A percentile compares a stretch with the other conserved stretches of the same genome.
Evolutionary conservation across 2,888 invertebrate species (phyloP).

Genomic region (Griposia aprilina): DNA sequence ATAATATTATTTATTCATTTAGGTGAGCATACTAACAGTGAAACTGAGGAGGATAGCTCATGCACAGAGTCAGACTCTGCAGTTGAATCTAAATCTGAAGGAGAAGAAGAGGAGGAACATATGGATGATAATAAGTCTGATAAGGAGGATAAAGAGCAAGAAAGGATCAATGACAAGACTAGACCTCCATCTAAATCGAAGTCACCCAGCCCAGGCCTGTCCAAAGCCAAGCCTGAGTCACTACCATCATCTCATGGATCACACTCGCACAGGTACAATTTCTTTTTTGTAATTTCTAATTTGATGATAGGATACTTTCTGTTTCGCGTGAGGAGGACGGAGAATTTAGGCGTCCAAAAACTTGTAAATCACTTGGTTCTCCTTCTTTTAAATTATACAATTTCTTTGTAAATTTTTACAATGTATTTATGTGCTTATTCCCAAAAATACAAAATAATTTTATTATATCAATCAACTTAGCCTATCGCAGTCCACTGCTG

Average conservation of each 20-base stretch:
- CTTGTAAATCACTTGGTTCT: background rate
- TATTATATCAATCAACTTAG: background rate
- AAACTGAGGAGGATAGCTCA: conserved; percentile 88
- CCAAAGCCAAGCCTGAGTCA: conserved; percentile 77
- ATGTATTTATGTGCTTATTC: background rate
- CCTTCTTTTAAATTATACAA: background rate
- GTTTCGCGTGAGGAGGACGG: background rate
- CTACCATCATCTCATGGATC: conserved; percentile 82
- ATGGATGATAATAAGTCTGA: conserved; percentile 77
- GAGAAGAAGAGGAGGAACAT: conserved; percentile 79
- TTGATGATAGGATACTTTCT: background rate
- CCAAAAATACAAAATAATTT: background rate
- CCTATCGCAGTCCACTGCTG: background rate
- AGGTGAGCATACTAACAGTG: conserved; percentile 88
- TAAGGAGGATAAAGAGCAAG: conserved; percentile 82
- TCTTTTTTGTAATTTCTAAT: conserved; percentile 1
- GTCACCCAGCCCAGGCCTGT: conserved; percentile 76
- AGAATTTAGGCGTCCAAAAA: background rate
- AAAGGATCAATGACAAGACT: conserved; percentile 76
- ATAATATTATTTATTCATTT: conserved; percentile 52
- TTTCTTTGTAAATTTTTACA: background rate
- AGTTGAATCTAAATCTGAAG: conserved; percentile 85
- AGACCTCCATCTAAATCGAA: conserved; percentile 81
- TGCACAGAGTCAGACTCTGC: conserved; percentile 85
- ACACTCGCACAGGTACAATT: conserved; percentile 80